Base-by-base conservation (phyloP, 2,797 vertebrate species). In the Lateolabrax maculatus region DNA sequence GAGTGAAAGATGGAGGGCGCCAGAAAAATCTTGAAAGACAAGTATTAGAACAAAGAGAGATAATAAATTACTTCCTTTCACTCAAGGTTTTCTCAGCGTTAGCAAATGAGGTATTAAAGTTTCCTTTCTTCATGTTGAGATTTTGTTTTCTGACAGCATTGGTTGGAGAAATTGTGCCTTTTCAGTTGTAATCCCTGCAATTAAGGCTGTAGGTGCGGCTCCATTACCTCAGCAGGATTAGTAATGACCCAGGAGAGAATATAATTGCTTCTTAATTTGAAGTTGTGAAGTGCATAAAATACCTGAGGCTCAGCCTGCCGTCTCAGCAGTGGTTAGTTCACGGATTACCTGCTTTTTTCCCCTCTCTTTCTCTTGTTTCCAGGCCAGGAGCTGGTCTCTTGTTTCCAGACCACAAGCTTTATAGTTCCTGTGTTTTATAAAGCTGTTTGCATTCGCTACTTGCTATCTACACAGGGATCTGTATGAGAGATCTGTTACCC, bases 181-280 rank as follows among this genome's bases (percentile, higher is more conserved):
- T 81, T 79, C 74, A 60, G 57, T 66, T 87, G 85, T 93, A 92
- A 93, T 93, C 93, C 92, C 91, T 87, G 88, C 91, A 91, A 93
- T 94, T 93, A 93, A 89, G 87, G 80, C 66, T 71, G 78, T 84
- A 90, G 93, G 91, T 91, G 88, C 75, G 76, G 88, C 86, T 90
- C 90, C 83, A 85, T 92, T 91, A 91, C 85, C 84, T 90, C 77
- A 84, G 48, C 75, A 84, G 87, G 90, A 89, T 91, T 90, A 90
- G 89, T 90, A 89, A 91, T 92, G 92, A 93, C 89, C 87, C 89
- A 78, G 79, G 81, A 89, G 84, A 90, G 87, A 93, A 90, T 87
- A 93, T 92, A 89, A 94, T 93, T 92, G 92, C 89, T 89, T 91
- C 87, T 92, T 92, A 91, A 94, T 94, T 93, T 94, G 85, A 92